Percentiles rank a stretch among this genome's conserved stretches.
Conservation (phyloP, 1,140 invertebrate genomes). For the Cydia amplana region DNA sequence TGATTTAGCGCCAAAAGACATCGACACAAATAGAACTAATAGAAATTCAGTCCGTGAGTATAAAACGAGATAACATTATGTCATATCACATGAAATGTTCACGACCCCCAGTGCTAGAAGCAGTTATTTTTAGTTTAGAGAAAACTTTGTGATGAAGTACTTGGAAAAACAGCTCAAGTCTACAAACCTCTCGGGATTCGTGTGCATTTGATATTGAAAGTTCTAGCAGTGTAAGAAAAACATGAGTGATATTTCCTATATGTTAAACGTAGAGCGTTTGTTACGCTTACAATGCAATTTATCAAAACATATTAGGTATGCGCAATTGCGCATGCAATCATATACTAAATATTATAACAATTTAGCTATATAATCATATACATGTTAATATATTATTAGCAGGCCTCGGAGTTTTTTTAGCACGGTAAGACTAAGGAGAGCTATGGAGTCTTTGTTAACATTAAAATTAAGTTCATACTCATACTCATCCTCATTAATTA, state of each 20-base stretch:
- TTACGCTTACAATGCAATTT: background rate
- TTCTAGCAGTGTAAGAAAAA: background rate
- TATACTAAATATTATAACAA: background rate
- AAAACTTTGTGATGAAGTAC: slow-evolving; percentile 3
- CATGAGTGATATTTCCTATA: background rate
- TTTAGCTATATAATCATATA: no score
- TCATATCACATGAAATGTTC: slow-evolving; percentile 10
- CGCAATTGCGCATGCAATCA: no score
- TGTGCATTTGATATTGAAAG: background rate
- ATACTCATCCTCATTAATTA: no score
- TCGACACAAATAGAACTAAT: slow-evolving; percentile 13
- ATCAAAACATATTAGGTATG: background rate
- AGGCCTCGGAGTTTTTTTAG: no score
- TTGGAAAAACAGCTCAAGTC: slow-evolving; percentile 3
- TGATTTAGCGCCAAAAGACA: background rate
- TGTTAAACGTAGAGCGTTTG: background rate
- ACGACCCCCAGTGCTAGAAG: background rate
- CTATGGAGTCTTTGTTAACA: no score
- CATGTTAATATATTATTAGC: no score
- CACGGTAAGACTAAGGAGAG: no score
- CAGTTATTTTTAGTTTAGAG: background rate
- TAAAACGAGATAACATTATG: slow-evolving; percentile 1
- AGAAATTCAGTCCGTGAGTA: slow-evolving; percentile 2
- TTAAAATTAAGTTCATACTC: no score
- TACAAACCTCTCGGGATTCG: background rate